Base-by-base conservation (phyloP, 2,113 vertebrate species). In the Chaetodon auriga region DNA sequence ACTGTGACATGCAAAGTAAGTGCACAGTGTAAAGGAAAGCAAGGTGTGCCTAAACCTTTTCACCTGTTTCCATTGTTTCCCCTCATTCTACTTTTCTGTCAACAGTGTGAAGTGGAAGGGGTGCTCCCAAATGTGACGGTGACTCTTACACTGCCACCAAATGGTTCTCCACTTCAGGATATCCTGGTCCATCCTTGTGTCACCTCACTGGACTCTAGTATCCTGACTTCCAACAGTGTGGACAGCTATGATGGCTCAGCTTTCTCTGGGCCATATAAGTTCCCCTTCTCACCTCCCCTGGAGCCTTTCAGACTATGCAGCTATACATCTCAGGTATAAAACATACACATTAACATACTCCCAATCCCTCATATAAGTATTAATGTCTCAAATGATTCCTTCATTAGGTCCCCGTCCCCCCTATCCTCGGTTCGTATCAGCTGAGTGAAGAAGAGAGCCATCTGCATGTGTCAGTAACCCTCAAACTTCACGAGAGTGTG, bases 401-500 rank as follows among this genome's bases (percentile, higher is more conserved):
- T 4, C 1, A 14, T 70, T 78, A 99, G 98, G 97, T 98, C 41
- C 97, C 98, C 18, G 95, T 99, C 64, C 97, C 98, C 30, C 97
- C 97, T 12, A 97, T 99, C 93, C 94, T 98, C 84, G 97, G 97
- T 54, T 95, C 93, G 71, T 99, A 98, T 51, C 96, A 97, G 51
- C 86, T 99, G 25, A 94, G 92, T 90, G 96, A 96, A 86, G 96
- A 98, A 79, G 95, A 93, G 64, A 89, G 87, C 75, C 96, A 97
- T 13, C 90, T 97, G 43, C 95, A 94, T 83, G 91, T 98, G 87
- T 92, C 92, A 0, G 91, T 96, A 48, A 95, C 94, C 80, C 95
- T 98, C 81, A 98, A 99, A 90, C 97, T 99, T 87, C 98, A 99
- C 13, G 97, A 99, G 92, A 99, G 97, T 89, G 95, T 98, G 80